Base-by-base conservation (phyloP, 2,888 invertebrate genomes). In the Dioctria linearis region DNA sequence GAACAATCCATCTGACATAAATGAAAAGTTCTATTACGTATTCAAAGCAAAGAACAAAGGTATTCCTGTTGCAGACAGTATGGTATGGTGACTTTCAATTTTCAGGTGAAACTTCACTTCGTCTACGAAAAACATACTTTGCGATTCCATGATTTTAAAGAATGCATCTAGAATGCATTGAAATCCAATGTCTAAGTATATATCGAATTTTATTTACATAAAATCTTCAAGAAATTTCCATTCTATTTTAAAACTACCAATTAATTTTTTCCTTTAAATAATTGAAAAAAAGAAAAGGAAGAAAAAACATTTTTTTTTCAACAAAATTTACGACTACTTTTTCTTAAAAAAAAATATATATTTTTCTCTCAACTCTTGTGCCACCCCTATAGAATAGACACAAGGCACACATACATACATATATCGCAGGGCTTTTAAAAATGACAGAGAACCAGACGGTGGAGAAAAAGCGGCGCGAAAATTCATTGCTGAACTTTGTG, bases 401-500 rank as follows among this genome's bases (percentile, higher is more conserved):
- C 73, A 0, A 25, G 25, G 2, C 25, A 25, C 25, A 25, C 25
- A 25, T 25, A 25, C 25, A 25, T 25, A 25, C 13, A 59, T 73
- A 73, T 57, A 73, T 73, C 42, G 25, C 37, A 59, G 57, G 54
- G 57, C 54, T 73, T 71, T 71, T 71, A 71, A 71, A 71, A 71
- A 71, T 54, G 59, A 57, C 59, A 73, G 25, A 25, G 57, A n/a
- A 9, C 54, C 73, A 40, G 39, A 3, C 39, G 73, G 40, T 11
- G 71, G 42, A 46, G 25, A 25, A 39, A 63, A 63, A 63, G 46
- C 69, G 25, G 51, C 51, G 69, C 39, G 69, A 63, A 76, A 76
- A 63, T 73, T 71, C 49, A 71, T 66, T 43, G 66, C 66, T 66
- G 66, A 66, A 66, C 66, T 66, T 66, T 66, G 66, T 66, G 66